Evolutionary conservation across 2,797 vertebrate species (phyloP).

Genomic region (Danio choprae): DNA sequence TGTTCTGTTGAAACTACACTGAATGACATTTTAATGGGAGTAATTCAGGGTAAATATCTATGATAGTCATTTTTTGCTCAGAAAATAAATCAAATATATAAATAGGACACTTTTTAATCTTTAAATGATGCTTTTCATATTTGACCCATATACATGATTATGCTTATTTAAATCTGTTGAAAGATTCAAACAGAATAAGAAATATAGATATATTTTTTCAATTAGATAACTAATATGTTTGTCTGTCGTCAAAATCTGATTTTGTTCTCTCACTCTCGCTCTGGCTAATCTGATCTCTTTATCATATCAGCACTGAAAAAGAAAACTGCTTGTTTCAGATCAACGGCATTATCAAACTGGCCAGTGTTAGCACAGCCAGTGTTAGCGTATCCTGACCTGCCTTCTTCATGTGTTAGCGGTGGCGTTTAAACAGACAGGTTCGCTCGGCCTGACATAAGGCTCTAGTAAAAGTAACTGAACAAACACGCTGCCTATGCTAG

Average conservation of each 20-base stretch:
- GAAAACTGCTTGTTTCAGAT: neutral
- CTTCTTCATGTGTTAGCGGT: neutral
- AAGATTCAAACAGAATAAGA: no score
- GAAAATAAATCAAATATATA: no score
- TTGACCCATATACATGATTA: no score
- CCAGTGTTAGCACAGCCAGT: neutral
- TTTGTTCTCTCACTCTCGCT: neutral
- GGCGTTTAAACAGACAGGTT: neutral
- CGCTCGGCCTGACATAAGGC: conserved; percentile 46
- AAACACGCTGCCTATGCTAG: conserved; percentile 64
- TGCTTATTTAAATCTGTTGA: no score
- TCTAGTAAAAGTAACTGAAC: conserved; percentile 52
- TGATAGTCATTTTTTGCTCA: no score
- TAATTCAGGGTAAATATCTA: no score
- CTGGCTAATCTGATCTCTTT: neutral
- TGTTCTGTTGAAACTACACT: no score
- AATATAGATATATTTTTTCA: no score
- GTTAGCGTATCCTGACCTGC: neutral
- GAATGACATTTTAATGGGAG: no score
- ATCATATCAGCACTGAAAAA: no score
- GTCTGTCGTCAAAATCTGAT: conserved; percentile 1
- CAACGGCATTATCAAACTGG: neutral
- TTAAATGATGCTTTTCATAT: no score
- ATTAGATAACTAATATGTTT: conserved; percentile 9
- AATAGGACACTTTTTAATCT: no score